Conservation (phyloP, 1,140 invertebrate genomes). For the Neodiprion pinetum region DNA sequence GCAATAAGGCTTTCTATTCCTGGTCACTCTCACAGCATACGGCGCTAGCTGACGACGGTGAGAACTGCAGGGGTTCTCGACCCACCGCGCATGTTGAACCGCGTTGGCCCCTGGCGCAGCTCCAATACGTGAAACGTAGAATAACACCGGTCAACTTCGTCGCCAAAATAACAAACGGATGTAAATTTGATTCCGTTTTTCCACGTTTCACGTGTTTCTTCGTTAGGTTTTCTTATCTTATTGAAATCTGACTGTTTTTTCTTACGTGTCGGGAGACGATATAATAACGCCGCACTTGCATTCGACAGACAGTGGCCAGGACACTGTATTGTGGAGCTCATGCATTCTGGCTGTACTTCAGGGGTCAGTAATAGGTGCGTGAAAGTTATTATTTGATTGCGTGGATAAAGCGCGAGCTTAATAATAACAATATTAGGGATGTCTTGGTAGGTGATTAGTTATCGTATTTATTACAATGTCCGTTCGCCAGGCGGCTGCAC, state of each 20-base stretch:
- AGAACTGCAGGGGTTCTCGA: neutral
- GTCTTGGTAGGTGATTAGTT: too few species aligned
- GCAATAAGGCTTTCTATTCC: neutral
- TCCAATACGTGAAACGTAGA: conserved; percentile 39
- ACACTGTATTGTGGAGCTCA: too few species aligned
- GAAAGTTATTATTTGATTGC: too few species aligned
- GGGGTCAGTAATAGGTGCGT: too few species aligned
- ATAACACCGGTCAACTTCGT: conserved; percentile 34
- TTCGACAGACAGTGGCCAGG: too few species aligned
- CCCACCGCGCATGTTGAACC: neutral
- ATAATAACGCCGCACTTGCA: too few species aligned
- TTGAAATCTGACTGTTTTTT: too few species aligned
- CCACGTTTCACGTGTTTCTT: neutral
- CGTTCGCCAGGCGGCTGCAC: neutral
- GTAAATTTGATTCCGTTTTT: neutral
- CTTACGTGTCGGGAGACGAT: neutral
- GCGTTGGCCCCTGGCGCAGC: conserved; percentile 30
- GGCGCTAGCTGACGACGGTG: neutral
- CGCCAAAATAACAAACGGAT: conserved; percentile 20
- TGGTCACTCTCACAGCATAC: neutral
- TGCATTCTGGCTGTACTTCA: too few species aligned
- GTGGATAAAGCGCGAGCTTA: too few species aligned
- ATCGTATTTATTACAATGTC: neutral
- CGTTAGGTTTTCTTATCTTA: too few species aligned
- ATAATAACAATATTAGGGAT: too few species aligned